Base-by-base conservation (phyloP, 2,888 invertebrate genomes). In the Lasioglossum villosulum region DNA sequence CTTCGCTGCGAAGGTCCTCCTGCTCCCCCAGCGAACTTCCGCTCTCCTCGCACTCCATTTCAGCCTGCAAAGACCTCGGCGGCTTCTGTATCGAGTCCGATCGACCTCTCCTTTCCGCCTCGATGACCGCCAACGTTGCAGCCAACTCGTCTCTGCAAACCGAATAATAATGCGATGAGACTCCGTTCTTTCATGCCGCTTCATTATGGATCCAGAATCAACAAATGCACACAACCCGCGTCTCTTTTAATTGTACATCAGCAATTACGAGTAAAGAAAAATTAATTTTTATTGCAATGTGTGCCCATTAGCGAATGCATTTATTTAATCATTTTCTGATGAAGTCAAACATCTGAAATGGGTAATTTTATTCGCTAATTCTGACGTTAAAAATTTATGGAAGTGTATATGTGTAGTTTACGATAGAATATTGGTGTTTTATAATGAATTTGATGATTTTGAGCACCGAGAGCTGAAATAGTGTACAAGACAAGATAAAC, bases 21-120 rank as follows among this genome's bases (percentile, higher is more conserved):
- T 94, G 95, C 77, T 95, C 95, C 14, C 95, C 95, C 73, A 96
- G 96, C n/a, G 96, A 96, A 78, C 92, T 93, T 72, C 96, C 96
- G 2, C 96, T 97, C 84, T 97, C 97, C 90, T 97, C 97, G 76
- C 97, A 96, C 95, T 98, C 98, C 97, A 99, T 98, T 96, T 99
- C 99, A 89, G 98, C 98, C 94, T 98, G 98, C 83, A 99, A 96
- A 37, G 98, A 98, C 86, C 98, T 95, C 87, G 96, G 96, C 12
- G 96, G 95, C 86, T 92, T 94, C 79, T 93, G 94, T 91, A 93
- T 93, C 87, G 94, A 94, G 75, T 93, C 94, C 56, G 94, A 94
- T 91, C 94, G 92, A 5, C 88, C 92, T 90, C 94, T 92, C 82
- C 93, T 92, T 23, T 96, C 95, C 27, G 96, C 96, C 45, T 94